phyloP scores from a whole-genome alignment of 2,888 invertebrate species.

The Parnassius apollo region DNA sequence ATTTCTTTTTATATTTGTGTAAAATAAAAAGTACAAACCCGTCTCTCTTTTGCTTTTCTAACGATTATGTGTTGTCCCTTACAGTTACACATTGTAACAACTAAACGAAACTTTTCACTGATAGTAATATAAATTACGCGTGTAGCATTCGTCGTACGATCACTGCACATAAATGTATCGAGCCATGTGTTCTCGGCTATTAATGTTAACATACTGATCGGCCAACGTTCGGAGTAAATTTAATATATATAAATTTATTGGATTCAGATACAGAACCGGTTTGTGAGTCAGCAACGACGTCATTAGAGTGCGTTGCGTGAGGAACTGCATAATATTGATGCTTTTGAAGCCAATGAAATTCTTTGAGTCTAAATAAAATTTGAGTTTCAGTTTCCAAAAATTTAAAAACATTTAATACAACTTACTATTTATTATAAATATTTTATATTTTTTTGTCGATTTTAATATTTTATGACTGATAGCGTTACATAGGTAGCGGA shows the following conservation, averaged over 20 bases:
- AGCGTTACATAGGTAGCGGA: no score
- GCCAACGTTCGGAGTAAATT: conserved; percentile 44
- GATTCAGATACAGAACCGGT: conserved; percentile 46
- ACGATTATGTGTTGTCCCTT: conserved; percentile 38
- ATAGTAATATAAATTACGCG: conserved; percentile 30
- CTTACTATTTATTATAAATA: no score
- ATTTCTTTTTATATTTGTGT: neutral
- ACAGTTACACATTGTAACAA: conserved; percentile 43
- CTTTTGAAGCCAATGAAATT: neutral
- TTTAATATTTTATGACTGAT: no score
- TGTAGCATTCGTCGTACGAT: conserved; percentile 30
- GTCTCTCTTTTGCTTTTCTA: conserved; percentile 36
- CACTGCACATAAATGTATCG: conserved; percentile 11
- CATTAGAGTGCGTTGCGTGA: conserved; percentile 24
- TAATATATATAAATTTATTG: conserved; percentile 43
- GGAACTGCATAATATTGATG: conserved; percentile 12
- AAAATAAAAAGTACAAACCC: conserved; percentile 34
- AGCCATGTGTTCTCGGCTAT: conserved; percentile 40
- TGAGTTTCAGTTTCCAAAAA: no score
- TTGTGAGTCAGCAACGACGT: conserved; percentile 42
- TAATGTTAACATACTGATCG: conserved; percentile 45
- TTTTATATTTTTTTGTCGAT: no score
- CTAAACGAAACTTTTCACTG: conserved; percentile 27
- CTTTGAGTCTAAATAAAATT: no score
- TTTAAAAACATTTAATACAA: no score